phyloP scores from a whole-genome alignment of 2,113 vertebrate genomes.

The Prionailurus bengalensis region DNA sequence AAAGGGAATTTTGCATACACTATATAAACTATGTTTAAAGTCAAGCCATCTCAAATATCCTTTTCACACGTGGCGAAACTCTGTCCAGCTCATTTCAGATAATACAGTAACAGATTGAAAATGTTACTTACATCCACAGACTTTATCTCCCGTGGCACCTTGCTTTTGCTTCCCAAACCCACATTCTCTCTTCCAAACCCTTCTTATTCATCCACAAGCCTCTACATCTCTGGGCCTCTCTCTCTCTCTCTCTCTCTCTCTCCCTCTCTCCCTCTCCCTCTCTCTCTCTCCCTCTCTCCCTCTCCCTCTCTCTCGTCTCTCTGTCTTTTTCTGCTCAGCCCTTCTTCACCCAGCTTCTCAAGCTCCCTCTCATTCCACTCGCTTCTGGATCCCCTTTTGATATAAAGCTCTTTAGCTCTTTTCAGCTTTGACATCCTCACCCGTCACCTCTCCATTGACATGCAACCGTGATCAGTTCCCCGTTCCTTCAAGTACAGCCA shows the following conservation, averaged over 20 bases:
- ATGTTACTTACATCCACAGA: background rate
- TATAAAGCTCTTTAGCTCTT: background rate
- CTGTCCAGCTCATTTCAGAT: background rate
- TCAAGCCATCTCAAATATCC: background rate
- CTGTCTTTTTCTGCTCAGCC: background rate
- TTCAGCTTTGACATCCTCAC: background rate
- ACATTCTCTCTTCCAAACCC: background rate
- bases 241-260: background rate
- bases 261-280: background rate
- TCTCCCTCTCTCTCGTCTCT: background rate
- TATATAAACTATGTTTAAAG: constrained; percentile 36
- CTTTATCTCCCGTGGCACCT: background rate
- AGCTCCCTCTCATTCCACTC: background rate
- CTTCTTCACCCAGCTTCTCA: background rate
- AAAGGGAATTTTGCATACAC: background rate
- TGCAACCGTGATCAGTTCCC: background rate
- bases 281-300: background rate
- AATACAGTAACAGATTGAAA: background rate
- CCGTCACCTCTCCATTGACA: background rate
- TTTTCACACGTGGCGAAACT: background rate
- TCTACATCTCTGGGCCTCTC: background rate
- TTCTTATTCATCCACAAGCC: background rate
- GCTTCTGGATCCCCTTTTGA: background rate
- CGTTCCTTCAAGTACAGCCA: background rate
- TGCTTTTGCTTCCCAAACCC: background rate